A percentile compares a stretch with the other conserved stretches of the same genome.
These are phyloP conservation scores for Meteorus colon DNA, from an alignment of 2,888 invertebrate species.

Conservation along the genomic window DNA sequence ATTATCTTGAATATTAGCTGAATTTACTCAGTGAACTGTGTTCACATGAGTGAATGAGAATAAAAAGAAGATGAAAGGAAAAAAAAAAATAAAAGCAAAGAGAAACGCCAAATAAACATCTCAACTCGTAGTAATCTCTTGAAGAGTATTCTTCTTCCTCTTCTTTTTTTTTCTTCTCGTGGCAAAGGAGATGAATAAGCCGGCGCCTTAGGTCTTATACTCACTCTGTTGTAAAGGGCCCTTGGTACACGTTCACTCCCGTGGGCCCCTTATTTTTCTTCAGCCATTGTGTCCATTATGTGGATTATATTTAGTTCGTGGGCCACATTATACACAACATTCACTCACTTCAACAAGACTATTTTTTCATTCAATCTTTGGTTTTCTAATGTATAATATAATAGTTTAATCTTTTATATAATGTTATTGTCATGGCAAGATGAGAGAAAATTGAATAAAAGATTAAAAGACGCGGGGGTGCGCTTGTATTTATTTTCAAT, in stretches of 20 bases:
- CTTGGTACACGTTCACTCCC: slow-evolving; percentile 32
- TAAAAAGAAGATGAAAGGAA: not conserved
- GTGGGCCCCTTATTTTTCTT: slow-evolving; percentile 37
- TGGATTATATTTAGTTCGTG: slow-evolving; percentile 49
- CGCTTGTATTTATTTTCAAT: not conserved
- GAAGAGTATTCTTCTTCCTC: slow-evolving; percentile 49
- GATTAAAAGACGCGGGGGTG: not conserved
- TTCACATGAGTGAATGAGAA: slow-evolving; percentile 15
- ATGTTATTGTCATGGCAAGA: not conserved
- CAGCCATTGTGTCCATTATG: slow-evolving; percentile 61
- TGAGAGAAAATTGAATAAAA: not conserved
- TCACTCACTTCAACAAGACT: slow-evolving; percentile 27
- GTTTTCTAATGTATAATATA: slow-evolving; percentile 9
- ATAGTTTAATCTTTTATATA: not conserved
- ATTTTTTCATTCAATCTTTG: slow-evolving; percentile 8
- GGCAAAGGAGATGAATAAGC: slow-evolving; percentile 50
- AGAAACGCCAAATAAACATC: slow-evolving; percentile 59
- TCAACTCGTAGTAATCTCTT: slow-evolving; percentile 62
- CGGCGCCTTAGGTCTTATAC: slow-evolving; percentile 51
- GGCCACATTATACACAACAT: slow-evolving; percentile 27
- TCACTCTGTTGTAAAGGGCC: slow-evolving; percentile 36
- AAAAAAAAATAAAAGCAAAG: slow-evolving; percentile 10
- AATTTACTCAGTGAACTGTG: not conserved
- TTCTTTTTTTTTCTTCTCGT: not conserved
- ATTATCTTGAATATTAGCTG: slow-evolving; percentile 9